phyloP scores from a whole-genome alignment of 2,113 vertebrate genomes.

The Girardinichthys multiradiatus region DNA sequence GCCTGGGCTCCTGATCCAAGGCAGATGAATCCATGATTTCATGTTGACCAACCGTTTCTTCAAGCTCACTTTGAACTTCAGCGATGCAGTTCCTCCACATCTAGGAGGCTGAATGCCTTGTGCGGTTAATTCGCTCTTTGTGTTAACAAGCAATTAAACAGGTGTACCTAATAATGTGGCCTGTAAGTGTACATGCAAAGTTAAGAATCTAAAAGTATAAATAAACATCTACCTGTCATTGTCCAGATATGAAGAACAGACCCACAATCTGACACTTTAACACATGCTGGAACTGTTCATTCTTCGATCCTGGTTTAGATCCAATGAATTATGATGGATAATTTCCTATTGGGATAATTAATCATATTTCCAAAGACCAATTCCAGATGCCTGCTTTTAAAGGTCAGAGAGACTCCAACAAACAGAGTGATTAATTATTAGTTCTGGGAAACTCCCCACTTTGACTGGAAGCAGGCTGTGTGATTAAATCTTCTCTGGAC shows the following conservation, averaged over 20 bases:
- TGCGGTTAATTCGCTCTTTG: too few relatives aligned
- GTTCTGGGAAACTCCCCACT: neutral
- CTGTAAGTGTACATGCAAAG: too few relatives aligned
- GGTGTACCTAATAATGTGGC: too few relatives aligned
- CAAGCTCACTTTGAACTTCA: too few relatives aligned
- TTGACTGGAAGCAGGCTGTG: neutral
- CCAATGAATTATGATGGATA: neutral
- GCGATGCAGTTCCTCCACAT: too few relatives aligned
- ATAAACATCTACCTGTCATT: too few relatives aligned
- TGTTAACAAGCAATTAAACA: too few relatives aligned
- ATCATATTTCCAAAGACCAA: neutral
- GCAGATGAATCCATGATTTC: too few relatives aligned
- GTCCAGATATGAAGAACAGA: neutral
- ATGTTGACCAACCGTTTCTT: too few relatives aligned
- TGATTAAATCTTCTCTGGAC: constrained; percentile 10
- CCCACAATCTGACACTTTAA: neutral
- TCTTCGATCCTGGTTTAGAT: neutral
- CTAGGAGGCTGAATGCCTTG: too few relatives aligned
- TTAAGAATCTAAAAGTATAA: too few relatives aligned
- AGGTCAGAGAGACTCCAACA: neutral
- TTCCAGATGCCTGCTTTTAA: neutral
- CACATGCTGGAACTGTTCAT: neutral
- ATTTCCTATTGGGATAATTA: neutral
- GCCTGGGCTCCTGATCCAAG: too few relatives aligned
- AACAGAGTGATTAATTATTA: neutral